Base-by-base conservation (phyloP, 2,888 invertebrate species). In the Vanessa cardui region DNA sequence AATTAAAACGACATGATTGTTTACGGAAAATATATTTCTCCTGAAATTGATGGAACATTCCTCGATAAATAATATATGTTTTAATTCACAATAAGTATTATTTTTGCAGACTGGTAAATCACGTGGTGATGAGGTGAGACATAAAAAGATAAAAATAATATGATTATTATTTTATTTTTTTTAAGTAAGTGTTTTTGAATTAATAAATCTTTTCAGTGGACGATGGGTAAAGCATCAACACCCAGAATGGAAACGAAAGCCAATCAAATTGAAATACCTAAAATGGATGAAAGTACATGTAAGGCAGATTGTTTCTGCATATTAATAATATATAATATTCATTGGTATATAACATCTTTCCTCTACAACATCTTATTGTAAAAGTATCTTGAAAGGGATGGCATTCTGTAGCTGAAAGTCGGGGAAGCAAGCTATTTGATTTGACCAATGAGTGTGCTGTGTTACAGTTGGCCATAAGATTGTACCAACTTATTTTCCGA, bases 51-150 rank as follows among this genome's bases (percentile, higher is more conserved):
- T 39, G 12, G 39, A 47, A 6, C n/a, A n/a, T 18, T 7, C 16
- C 7, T 47, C 47, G 47, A 47, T 16, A 47, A 47, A n/a, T 4
- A 39, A 39, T 39, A 39, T 39, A 9, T 12, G 12, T 39, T 8
- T 18, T 16, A 8, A 15, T 31, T 33, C 16, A 8, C 8, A 26
- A n/a, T 31, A 16, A 31, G 31, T 2, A 0, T 59, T 70, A 54
- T 69, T 62, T 70, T 85, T 83, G 63, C 79, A 86, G 85, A 83
- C 83, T 58, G 83, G 81, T 58, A 83, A 81, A 76, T 84, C 85
- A 6, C 80, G 81, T 69, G 83, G 81, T 6, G 78, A 79, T 68
- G 82, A 79, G 76, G 82, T 82, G 77, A 72, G 46, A 39, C 58
- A 44, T 49, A 18, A n/a, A 8, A n/a, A 49, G 8, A 49, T 6